Evolutionary conservation across 2,113 vertebrate species (phyloP).

Genomic region (Callipepla squamata): DNA sequence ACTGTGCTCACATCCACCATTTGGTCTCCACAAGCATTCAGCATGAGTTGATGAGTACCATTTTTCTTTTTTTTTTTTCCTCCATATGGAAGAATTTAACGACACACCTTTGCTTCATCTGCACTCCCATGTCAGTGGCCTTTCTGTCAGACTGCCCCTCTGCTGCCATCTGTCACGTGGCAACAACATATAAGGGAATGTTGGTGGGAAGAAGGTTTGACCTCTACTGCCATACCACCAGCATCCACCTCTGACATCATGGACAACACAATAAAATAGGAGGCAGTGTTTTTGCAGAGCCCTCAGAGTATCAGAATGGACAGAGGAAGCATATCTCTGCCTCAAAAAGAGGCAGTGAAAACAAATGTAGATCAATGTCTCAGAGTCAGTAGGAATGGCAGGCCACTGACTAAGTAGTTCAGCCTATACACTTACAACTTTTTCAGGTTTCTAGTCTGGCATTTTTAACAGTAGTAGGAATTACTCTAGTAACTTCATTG

Average conservation of each 20-base stretch:
- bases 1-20: background rate
- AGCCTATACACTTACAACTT: background rate
- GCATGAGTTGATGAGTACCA: no score
- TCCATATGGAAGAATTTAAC: background rate
- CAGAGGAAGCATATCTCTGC: background rate
- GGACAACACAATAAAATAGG: background rate
- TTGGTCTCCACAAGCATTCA: background rate
- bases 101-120: background rate
- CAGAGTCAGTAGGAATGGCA: background rate
- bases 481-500: background rate
- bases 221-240: background rate
- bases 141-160: background rate
- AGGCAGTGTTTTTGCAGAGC: background rate
- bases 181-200: background rate
- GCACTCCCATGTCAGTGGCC: background rate
- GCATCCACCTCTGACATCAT: background rate
- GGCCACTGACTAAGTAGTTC: background rate
- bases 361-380: background rate
- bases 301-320: background rate
- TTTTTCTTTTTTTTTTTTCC: background rate
- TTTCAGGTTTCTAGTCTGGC: background rate
- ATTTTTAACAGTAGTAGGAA: background rate
- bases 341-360: background rate
- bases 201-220: background rate
- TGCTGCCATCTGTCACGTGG: background rate